A percentile compares a stretch with the other conserved stretches of the same genome.
Evolutionary conservation across 2,797 vertebrate genomes (phyloP).

Genomic region (Acipenser transmontanus): DNA sequence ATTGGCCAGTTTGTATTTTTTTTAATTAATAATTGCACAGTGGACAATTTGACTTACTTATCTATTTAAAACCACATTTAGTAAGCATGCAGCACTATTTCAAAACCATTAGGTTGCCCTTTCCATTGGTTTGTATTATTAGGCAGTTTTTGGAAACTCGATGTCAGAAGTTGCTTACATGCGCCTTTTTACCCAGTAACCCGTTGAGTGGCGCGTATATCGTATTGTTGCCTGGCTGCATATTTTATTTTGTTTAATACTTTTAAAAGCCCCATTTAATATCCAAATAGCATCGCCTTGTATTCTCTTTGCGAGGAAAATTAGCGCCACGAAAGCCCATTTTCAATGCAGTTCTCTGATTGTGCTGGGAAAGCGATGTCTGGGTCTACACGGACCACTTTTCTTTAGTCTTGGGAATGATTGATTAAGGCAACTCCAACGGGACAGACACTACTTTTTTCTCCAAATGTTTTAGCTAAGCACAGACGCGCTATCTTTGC

Average conservation of each 20-base stretch:
- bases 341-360: constrained; percentile 11
- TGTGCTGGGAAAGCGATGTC: background rate
- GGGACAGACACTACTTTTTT: background rate
- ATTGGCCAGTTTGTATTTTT: too few species aligned
- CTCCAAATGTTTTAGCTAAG: background rate
- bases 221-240: constrained; percentile 14
- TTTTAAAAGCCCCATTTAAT: constrained; percentile 21
- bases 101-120: too few species aligned
- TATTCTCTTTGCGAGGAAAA: constrained; percentile 38
- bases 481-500: background rate
- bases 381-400: constrained; percentile 10
- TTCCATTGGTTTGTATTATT: too few species aligned
- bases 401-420: background rate
- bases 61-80: too few species aligned
- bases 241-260: constrained; percentile 21
- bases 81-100: too few species aligned
- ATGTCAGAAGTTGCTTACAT: too few species aligned
- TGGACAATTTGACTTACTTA: too few species aligned
- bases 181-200: too few species aligned
- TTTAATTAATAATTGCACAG: too few species aligned
- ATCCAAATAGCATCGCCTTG: constrained; percentile 28
- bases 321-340: constrained; percentile 47
- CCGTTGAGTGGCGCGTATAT: background rate
- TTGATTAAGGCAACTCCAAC: background rate
- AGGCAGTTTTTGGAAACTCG: too few species aligned